Base-by-base conservation (phyloP, 2,113 vertebrate species). In the Anoura caudifer region DNA sequence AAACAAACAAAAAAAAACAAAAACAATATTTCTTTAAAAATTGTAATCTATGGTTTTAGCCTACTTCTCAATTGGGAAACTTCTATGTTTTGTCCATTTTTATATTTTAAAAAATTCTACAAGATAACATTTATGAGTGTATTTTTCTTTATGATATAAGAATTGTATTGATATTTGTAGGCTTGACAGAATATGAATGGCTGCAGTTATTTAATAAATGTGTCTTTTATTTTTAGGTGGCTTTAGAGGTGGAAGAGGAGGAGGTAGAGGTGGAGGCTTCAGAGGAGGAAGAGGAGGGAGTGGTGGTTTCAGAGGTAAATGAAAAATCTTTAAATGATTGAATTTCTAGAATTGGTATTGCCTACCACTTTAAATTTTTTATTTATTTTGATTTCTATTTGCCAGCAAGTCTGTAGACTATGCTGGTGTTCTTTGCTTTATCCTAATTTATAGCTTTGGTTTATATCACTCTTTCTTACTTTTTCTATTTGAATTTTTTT, bases 211-310 rank as follows among this genome's bases (percentile, higher is more conserved):
- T 80, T 86, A 77, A 69, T 75, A 31, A 19, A 10, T 59, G 4
- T 76, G 93, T 92, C 75, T 22, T 87, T 22, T 52, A 80, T 84
- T 67, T 97, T 33, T 38, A 99, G 98, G 99, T 97, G 99, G 98
- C 14, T 99, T 99, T 0, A 97, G 99, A 97, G 98, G 98, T 72
- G 98, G 98, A 88, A 97, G 99, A 97, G 98, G 98, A 80, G 75
- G 75, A 38, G 98, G 99, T 94, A 98, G 98, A 96, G 98, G 99
- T 13, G 98, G 99, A 4, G 98, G 99, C 81, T 98, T 99, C 94
- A 98, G 99, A 96, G 98, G 98, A 94, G 98, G 99, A 97, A 98
- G 99, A 82, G 98, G 99, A 79, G 98, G 99, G 1, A 99, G 99
- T 45, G 98, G 99, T 76, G 98, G 99, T 67, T 99, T 99, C 94